Conservation (phyloP, 2,888 invertebrate genomes). For the Seira musarum region DNA sequence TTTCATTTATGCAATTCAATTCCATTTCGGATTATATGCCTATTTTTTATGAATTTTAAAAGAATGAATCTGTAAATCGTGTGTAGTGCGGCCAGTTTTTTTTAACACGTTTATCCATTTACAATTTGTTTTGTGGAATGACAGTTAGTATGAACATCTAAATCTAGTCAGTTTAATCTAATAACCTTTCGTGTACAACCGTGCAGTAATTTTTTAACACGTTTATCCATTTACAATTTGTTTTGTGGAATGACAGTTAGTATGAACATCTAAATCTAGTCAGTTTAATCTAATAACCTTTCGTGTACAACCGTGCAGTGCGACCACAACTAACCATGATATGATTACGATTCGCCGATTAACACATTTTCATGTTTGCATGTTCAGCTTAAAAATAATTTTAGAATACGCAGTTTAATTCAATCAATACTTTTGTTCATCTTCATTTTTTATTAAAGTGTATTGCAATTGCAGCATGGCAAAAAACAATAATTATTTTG, state of each 20-base stretch:
- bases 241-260: conserved; percentile 3
- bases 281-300: conserved; percentile 21
- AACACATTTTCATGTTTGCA: too few species aligned
- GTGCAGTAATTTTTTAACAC: not conserved
- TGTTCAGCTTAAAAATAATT: too few species aligned
- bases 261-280: conserved; percentile 30
- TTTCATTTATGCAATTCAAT: too few species aligned
- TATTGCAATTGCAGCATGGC: conserved; percentile 1
- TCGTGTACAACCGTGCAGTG: conserved; percentile 2
- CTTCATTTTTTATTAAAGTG: not conserved
- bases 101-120: conserved; percentile 7
- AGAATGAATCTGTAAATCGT: too few species aligned
- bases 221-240: not conserved
- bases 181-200: conserved; percentile 13
- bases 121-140: conserved; percentile 5
- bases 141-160: conserved; percentile 6
- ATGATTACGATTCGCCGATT: too few species aligned
- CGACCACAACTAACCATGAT: too few species aligned
- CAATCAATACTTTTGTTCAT: not conserved
- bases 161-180: conserved; percentile 36
- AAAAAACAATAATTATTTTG: not conserved
- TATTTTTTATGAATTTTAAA: too few species aligned
- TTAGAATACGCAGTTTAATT: too few species aligned
- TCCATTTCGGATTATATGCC: too few species aligned
- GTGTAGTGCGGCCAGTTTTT: not conserved